phyloP scores from a whole-genome alignment of 2,113 vertebrate species.

The Neotoma lepida region DNA sequence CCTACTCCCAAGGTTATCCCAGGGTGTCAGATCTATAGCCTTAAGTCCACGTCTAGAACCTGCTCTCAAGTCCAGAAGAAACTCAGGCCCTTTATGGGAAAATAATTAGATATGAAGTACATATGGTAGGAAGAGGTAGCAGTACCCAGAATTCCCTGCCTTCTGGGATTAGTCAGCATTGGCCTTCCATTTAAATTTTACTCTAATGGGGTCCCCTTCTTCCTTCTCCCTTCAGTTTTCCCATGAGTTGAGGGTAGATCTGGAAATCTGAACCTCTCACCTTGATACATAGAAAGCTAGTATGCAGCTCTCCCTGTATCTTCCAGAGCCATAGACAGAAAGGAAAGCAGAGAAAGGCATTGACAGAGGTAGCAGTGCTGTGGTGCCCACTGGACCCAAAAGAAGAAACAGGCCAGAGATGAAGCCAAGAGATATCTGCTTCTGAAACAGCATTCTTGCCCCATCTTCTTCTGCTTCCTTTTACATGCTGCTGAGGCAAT shows the following conservation, averaged over 20 bases:
- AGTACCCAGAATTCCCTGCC: neutral
- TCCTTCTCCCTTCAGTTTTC: conserved; percentile 20
- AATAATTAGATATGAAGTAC: neutral
- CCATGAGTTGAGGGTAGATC: neutral
- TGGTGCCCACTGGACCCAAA: neutral
- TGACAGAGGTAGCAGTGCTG: neutral
- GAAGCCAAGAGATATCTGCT: conserved; percentile 39
- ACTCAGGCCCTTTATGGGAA: neutral
- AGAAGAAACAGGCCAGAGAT: conserved; percentile 35
- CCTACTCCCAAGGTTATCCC: neutral
- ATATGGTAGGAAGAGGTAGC: neutral
- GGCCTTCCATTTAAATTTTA: neutral
- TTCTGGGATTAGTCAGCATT: neutral
- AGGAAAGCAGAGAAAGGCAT: neutral
- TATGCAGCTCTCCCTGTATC: neutral
- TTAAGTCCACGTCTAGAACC: neutral
- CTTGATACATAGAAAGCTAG: neutral
- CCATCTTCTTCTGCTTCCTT: neutral
- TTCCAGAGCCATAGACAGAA: neutral
- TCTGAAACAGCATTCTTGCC: neutral
- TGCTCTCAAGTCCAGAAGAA: conserved; percentile 36
- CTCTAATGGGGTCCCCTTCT: neutral
- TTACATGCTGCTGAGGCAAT: neutral
- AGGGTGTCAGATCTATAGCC: neutral
- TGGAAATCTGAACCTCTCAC: neutral